Conservation (phyloP, 2,888 invertebrate genomes). For the Noctua janthe region DNA sequence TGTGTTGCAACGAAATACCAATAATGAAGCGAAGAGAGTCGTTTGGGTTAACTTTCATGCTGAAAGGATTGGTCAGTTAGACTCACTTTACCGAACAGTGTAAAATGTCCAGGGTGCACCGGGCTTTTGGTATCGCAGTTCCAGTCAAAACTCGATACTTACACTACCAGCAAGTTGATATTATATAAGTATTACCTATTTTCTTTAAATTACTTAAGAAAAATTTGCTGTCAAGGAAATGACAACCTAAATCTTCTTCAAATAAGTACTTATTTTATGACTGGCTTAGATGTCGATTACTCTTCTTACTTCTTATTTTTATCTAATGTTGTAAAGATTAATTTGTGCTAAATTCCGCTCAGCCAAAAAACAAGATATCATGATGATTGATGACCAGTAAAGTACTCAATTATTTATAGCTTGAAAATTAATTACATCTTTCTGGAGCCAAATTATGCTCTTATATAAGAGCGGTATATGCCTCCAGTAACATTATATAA, state of each 20-base stretch:
- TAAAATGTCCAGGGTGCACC: background rate
- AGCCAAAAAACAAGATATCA: background rate
- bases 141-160: background rate
- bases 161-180: background rate
- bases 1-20: background rate
- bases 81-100: background rate
- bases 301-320: constrained; percentile 9
- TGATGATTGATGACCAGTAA: background rate
- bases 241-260: background rate
- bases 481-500: background rate
- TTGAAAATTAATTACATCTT: background rate
- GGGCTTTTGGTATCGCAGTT: background rate
- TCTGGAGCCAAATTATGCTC: no score
- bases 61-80: background rate
- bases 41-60: background rate
- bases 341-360: background rate
- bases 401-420: background rate
- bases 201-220: background rate
- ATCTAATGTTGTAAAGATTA: background rate
- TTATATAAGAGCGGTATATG: no score
- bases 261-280: constrained; percentile 23
- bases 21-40: background rate
- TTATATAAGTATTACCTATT: background rate
- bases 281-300: background rate
- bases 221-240: background rate